These are phyloP conservation scores for Zaprionus inermis DNA, from an alignment of 1,140 invertebrate genomes.

Conservation along the genomic window DNA sequence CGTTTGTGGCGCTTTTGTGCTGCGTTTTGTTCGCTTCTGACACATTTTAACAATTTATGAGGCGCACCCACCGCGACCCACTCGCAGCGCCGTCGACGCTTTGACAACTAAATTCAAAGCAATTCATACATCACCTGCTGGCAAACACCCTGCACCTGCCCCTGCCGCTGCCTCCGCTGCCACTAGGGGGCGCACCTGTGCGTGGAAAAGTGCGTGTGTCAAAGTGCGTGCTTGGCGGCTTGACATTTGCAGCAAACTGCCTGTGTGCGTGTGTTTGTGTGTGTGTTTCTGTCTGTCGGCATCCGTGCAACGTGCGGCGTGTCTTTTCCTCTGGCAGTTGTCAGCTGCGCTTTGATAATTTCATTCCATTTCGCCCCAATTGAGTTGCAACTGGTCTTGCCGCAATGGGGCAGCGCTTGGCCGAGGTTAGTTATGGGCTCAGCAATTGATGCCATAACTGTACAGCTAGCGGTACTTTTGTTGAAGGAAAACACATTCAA, in stretches of 20 bases:
- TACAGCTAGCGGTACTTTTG: not conserved
- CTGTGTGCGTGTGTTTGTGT: constrained; percentile 26
- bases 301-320: constrained; percentile 44
- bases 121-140: constrained; percentile 73
- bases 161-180: too few species aligned
- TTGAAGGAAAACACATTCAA: not conserved
- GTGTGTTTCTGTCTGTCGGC: constrained; percentile 37
- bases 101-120: constrained; percentile 83
- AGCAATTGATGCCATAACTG: not conserved
- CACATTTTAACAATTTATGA: constrained; percentile 82
- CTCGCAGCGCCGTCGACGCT: constrained; percentile 35
- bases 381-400: constrained; percentile 29
- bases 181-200: constrained; percentile 27
- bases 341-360: constrained; percentile 77
- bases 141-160: not conserved
- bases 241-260: constrained; percentile 55
- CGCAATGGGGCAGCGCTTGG: constrained; percentile 22
- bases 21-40: constrained; percentile 63
- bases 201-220: constrained; percentile 77
- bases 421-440: constrained; percentile 9
- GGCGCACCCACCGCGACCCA: constrained; percentile 36
- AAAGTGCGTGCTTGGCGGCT: constrained; percentile 71
- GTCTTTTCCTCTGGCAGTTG: constrained; percentile 68
- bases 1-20: constrained; percentile 31
- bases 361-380: constrained; percentile 67